Percentiles rank a stretch among this genome's conserved stretches.
Conservation (phyloP, 1,140 invertebrate species). For the Cydia amplana region DNA sequence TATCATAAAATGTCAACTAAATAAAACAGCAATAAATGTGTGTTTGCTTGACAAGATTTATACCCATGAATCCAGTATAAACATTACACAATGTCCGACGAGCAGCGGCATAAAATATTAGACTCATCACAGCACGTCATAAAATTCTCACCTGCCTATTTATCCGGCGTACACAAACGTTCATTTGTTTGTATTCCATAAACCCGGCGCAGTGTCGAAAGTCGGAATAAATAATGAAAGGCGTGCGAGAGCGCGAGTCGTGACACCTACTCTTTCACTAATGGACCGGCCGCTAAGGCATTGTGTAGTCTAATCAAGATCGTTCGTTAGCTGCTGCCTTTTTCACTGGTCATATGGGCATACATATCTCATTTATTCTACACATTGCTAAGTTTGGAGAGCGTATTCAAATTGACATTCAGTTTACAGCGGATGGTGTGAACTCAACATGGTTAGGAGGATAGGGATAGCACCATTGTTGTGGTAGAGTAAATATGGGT, state of each 20-base stretch:
- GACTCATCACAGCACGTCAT: constrained; percentile 32
- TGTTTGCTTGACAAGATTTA: constrained; percentile 16
- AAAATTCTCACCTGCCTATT: constrained; percentile 49
- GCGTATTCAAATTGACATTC: constrained; percentile 28
- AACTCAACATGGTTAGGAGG: background rate
- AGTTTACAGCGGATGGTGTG: constrained; percentile 21
- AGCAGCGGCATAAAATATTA: constrained; percentile 33
- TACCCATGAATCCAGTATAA: constrained; percentile 19
- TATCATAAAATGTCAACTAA: background rate
- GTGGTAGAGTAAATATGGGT: too few species aligned
- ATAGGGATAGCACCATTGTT: background rate
- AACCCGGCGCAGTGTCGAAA: constrained; percentile 47
- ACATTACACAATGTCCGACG: constrained; percentile 25
- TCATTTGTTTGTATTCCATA: constrained; percentile 58
- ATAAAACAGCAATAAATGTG: constrained; percentile 6
- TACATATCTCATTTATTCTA: constrained; percentile 62
- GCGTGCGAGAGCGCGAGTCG: constrained; percentile 58
- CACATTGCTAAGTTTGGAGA: constrained; percentile 36
- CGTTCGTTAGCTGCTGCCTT: constrained; percentile 58
- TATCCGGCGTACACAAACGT: constrained; percentile 54
- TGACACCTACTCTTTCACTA: constrained; percentile 73
- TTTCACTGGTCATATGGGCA: constrained; percentile 57
- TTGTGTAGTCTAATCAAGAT: constrained; percentile 70
- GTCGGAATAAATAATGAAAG: constrained; percentile 67
- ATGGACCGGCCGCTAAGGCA: constrained; percentile 65